phyloP scores from a whole-genome alignment of 2,797 vertebrate species.

The Ispidina picta region DNA sequence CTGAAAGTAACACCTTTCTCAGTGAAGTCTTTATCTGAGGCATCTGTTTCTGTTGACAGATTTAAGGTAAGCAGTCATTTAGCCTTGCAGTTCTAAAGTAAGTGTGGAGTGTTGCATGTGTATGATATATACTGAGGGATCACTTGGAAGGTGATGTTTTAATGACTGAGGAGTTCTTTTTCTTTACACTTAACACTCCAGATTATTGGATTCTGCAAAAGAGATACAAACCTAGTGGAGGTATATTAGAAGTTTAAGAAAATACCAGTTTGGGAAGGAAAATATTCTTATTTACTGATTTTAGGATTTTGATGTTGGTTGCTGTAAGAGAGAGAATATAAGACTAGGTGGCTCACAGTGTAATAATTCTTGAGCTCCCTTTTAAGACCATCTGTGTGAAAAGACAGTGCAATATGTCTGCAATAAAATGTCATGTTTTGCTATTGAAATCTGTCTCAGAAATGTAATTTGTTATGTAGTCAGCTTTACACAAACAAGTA shows the following conservation, averaged over 20 bases:
- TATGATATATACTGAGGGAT: not conserved
- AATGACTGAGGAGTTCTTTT: not conserved
- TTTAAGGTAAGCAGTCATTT: constrained; percentile 85
- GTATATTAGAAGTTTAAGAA: not conserved
- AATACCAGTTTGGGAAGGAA: not conserved
- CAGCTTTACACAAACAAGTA: not conserved
- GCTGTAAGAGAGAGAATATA: not conserved
- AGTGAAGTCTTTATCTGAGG: constrained; percentile 92
- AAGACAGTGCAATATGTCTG: not conserved
- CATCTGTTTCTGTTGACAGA: constrained; percentile 88
- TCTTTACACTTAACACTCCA: not conserved
- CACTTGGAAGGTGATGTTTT: not conserved
- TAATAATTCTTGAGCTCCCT: not conserved
- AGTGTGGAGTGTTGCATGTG: not conserved
- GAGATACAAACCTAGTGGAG: not conserved
- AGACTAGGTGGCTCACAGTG: not conserved
- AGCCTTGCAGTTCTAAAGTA: not conserved
- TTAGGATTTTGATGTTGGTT: not conserved
- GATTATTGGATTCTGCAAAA: not conserved
- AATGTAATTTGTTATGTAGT: not conserved
- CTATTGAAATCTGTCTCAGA: not conserved
- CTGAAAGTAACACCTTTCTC: constrained; percentile 94
- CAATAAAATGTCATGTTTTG: not conserved
- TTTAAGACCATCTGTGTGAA: not conserved
- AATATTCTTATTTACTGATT: not conserved